Evolutionary conservation across 2,888 invertebrate species (phyloP), one percentile per base, ranked within the genome.

Genomic region (Drosophila affinis): DNA sequence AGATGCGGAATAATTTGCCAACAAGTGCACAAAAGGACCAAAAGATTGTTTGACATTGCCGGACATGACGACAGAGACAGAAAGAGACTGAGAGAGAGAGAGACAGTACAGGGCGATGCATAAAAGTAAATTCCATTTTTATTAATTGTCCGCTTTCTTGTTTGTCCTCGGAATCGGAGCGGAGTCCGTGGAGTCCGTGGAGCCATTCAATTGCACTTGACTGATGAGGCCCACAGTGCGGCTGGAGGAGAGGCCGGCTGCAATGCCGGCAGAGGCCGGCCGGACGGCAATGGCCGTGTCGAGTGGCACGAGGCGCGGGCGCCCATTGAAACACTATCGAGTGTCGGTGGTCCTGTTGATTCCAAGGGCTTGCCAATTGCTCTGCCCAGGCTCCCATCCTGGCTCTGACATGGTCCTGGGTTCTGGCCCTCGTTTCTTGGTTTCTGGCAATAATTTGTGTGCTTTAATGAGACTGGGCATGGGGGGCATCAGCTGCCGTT

Each of bases 101-200:
- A 34, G 1, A 12, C 2, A 46, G 14, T 9, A 53, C 24, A 45
- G 72, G 63, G 47, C 52, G 63, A 58, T 72, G 72, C 73, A 71
- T 71, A 77, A 62, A 84, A 84, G 79, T 77, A 56, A 81, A 75
- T 75, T 73, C 59, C 60, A 87, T 78, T 81, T 87, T 87, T 85
- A 74, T 82, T 82, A 82, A 82, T 85, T 82, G 82, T 68, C 39
- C 68, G 56, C 61, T 62, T 65, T 70, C 70, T 63, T 62, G 72
- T 46, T 51, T 57, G 65, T 56, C 61, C 67, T 70, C 60, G 60
- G 60, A 29, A 59, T 44, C 32, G 46, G 69, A 51, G 32, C 21
- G 21, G 21, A 21, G 21, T 68, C 57, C 18, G 32, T 34, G n/a
- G 55, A 34, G 44, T 21, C 21, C 3, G 21, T 21, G 32, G 32